phyloP scores from a whole-genome alignment of 1,140 invertebrate species.

The Cyrtorhinus lividipennis region DNA sequence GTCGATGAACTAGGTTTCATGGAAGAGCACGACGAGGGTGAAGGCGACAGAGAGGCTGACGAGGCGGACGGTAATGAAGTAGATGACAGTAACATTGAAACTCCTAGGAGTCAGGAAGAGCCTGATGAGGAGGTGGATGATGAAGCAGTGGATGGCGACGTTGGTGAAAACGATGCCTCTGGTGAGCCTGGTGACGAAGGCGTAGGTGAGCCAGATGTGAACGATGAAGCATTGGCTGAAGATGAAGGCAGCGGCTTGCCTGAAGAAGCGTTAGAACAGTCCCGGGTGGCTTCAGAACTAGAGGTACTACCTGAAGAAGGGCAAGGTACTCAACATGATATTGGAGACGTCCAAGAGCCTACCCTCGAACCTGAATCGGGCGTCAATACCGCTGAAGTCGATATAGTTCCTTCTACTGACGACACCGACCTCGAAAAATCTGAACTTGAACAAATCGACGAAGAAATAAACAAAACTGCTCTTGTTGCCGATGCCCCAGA shows the following conservation, averaged over 20 bases:
- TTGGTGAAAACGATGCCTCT: background rate
- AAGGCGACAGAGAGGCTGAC: background rate
- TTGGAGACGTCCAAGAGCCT: no score
- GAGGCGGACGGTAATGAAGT: background rate
- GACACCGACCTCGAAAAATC: background rate
- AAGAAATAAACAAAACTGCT: background rate
- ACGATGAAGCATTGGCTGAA: background rate
- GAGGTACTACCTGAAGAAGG: background rate
- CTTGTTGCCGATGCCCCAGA: no score
- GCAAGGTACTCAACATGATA: background rate
- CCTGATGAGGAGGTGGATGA: background rate
- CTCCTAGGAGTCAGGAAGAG: background rate
- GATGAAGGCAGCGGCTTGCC: no score
- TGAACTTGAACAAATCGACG: background rate
- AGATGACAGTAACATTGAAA: background rate
- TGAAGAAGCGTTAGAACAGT: no score
- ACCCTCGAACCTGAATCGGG: no score
- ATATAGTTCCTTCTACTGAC: no score
- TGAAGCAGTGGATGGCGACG: background rate
- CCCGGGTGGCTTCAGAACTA: no score
- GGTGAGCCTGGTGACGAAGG: background rate
- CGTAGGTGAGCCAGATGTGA: background rate
- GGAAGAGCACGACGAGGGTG: background rate
- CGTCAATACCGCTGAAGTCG: no score
- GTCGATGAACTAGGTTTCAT: background rate